Percentiles rank a stretch among this genome's conserved stretches.
Evolutionary conservation across 2,797 vertebrate genomes (phyloP).

Genomic region (Antennarius maculatus): DNA sequence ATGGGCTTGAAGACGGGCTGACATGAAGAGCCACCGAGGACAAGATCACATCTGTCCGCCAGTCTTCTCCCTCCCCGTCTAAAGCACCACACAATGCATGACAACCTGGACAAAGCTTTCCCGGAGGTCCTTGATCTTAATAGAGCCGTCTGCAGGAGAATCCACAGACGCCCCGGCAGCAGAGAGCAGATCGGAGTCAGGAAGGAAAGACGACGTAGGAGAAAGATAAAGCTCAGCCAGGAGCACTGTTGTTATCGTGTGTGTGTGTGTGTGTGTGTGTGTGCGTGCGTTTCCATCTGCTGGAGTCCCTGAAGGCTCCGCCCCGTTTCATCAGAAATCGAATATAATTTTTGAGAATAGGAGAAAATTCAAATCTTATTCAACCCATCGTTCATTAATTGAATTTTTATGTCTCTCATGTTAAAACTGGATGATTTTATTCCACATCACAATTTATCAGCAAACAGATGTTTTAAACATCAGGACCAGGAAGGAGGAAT

Average conservation of each 20-base stretch:
- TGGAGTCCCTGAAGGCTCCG: slow-evolving; percentile 33
- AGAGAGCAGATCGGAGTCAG: slow-evolving; percentile 42
- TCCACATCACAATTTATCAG: not conserved
- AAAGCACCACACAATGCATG: slow-evolving; percentile 52
- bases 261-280: slow-evolving; percentile 1
- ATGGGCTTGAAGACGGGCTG: slow-evolving; percentile 51
- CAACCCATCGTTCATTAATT: slow-evolving; percentile 11
- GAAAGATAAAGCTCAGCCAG: slow-evolving; percentile 54
- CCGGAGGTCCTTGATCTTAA: slow-evolving; percentile 69
- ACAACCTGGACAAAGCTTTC: slow-evolving; percentile 63
- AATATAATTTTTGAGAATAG: not conserved
- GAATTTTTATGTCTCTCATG: not conserved
- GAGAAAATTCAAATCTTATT: not conserved
- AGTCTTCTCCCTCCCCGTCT: slow-evolving; percentile 27
- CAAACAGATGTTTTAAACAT: slow-evolving; percentile 5
- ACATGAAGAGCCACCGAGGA: slow-evolving; percentile 30
- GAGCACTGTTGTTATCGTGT: slow-evolving; percentile 55
- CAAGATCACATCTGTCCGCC: slow-evolving; percentile 42
- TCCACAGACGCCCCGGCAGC: slow-evolving; percentile 33
- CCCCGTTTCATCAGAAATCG: slow-evolving; percentile 38
- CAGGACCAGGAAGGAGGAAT: slow-evolving; percentile 5
- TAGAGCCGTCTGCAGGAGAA: slow-evolving; percentile 60
- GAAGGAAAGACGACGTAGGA: slow-evolving; percentile 44
- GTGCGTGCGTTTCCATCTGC: slow-evolving; percentile 7
- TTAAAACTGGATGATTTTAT: not conserved